A percentile compares a stretch with the other conserved stretches of the same genome.
phyloP scores from a whole-genome alignment of 2,113 vertebrate species.

The Odontesthes bonariensis region DNA sequence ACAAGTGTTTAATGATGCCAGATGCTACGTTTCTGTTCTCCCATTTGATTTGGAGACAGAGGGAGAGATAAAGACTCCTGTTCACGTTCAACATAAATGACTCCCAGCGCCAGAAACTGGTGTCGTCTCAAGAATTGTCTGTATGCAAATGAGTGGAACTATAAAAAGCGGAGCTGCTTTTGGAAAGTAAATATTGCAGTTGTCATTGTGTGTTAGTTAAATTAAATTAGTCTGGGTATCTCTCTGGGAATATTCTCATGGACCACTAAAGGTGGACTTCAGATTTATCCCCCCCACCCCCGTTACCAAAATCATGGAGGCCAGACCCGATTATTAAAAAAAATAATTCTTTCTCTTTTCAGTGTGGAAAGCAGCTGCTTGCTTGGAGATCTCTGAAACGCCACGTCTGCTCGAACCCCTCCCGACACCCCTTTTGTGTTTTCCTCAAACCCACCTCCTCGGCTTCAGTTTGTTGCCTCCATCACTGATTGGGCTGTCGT shows the following conservation, averaged over 20 bases:
- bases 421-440: slow-evolving; percentile 45
- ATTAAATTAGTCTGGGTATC: slow-evolving; percentile 8
- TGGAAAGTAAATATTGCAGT: not conserved
- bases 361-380: slow-evolving; percentile 42
- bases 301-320: not conserved
- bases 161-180: not conserved
- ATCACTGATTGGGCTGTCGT: slow-evolving; percentile 59
- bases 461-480: slow-evolving; percentile 29
- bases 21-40: slow-evolving; percentile 56
- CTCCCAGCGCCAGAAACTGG: slow-evolving; percentile 23
- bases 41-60: slow-evolving; percentile 39
- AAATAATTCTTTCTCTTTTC: slow-evolving; percentile 15
- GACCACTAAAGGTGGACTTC: slow-evolving; percentile 48
- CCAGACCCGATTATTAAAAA: not conserved
- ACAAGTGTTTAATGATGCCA: slow-evolving; percentile 73
- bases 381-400: slow-evolving; percentile 44
- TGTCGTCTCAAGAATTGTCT: slow-evolving; percentile 11
- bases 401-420: slow-evolving; percentile 4
- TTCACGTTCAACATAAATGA: slow-evolving; percentile 48
- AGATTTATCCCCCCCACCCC: no score
- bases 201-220: slow-evolving; percentile 22
- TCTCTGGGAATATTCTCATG: slow-evolving; percentile 30
- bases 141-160: slow-evolving; percentile 12
- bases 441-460: slow-evolving; percentile 25
- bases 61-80: slow-evolving; percentile 36